These are phyloP conservation scores for Alethe castanea DNA, from an alignment of 2,113 vertebrate species.

Conservation along the genomic window DNA sequence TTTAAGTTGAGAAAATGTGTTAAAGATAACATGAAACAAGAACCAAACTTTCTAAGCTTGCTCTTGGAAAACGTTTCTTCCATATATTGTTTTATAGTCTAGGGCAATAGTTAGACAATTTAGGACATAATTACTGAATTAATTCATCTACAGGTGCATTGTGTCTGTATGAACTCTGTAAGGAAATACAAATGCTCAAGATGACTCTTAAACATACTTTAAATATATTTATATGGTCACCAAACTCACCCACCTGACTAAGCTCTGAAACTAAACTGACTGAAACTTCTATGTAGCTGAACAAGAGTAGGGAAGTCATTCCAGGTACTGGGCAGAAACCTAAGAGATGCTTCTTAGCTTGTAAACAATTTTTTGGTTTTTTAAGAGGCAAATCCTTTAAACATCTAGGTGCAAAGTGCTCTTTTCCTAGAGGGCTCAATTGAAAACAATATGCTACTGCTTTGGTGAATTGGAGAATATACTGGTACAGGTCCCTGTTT, in stretches of 20 bases:
- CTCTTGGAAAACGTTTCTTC: neutral
- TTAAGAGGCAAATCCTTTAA: neutral
- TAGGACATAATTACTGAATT: neutral
- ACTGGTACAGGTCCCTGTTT: neutral
- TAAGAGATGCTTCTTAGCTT: neutral
- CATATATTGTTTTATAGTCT: neutral
- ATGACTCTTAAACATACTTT: neutral
- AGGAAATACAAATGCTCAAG: neutral
- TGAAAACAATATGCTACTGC: neutral
- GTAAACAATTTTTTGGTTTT: neutral
- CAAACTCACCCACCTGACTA: neutral
- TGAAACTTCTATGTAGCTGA: neutral
- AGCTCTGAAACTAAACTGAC: neutral
- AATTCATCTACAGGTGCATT: neutral
- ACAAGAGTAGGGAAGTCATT: neutral
- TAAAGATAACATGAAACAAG: neutral
- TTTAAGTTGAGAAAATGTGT: neutral
- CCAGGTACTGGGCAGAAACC: neutral
- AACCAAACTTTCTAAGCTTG: neutral
- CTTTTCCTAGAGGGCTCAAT: neutral
- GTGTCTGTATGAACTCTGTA: neutral
- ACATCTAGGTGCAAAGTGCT: neutral
- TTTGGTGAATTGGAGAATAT: neutral
- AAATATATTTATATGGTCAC: neutral
- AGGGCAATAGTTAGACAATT: neutral